Evolutionary conservation across 2,888 invertebrate species (phyloP).

Genomic region (Platerodrilus igneus): DNA sequence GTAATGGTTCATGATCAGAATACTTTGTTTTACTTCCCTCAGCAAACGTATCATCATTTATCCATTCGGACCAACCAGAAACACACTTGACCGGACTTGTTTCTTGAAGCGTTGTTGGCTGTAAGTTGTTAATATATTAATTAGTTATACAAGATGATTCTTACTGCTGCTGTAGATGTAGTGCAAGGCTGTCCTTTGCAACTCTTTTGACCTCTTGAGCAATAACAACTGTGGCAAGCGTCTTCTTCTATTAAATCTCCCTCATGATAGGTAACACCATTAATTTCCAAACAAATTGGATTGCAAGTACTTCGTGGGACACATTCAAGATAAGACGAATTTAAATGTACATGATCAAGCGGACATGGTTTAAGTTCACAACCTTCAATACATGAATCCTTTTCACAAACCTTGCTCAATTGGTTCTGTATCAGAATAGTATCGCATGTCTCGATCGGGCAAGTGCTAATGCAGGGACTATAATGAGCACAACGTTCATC

Average conservation of each 20-base stretch:
- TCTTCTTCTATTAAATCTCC: constrained; percentile 73
- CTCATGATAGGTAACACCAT: constrained; percentile 66
- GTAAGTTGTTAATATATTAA: not conserved
- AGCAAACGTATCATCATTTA: constrained; percentile 56
- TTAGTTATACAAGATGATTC: not conserved
- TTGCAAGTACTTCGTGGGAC: constrained; percentile 68
- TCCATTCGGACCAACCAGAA: constrained; percentile 77
- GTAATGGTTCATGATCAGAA: constrained; percentile 57
- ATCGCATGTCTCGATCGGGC: constrained; percentile 81
- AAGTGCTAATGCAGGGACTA: constrained; percentile 75
- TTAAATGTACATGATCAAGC: constrained; percentile 67
- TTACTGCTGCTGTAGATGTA: constrained; percentile 43
- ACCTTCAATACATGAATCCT: constrained; percentile 78
- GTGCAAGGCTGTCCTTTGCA: constrained; percentile 70
- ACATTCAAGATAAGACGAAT: constrained; percentile 65
- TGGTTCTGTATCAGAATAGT: constrained; percentile 64
- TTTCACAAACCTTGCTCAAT: constrained; percentile 60
- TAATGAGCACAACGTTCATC: constrained; percentile 76
- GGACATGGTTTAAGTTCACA: constrained; percentile 73
- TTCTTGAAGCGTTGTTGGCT: constrained; percentile 26
- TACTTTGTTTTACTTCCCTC: constrained; percentile 39
- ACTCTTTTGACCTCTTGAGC: constrained; percentile 63
- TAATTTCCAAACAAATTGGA: constrained; percentile 64
- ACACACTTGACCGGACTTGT: constrained; percentile 49
- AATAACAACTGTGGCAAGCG: constrained; percentile 75